Percentiles rank a stretch among this genome's conserved stretches.
These are phyloP conservation scores for Heterohyrax brucei DNA, from an alignment of 2,797 vertebrate species.

Conservation along the genomic window DNA sequence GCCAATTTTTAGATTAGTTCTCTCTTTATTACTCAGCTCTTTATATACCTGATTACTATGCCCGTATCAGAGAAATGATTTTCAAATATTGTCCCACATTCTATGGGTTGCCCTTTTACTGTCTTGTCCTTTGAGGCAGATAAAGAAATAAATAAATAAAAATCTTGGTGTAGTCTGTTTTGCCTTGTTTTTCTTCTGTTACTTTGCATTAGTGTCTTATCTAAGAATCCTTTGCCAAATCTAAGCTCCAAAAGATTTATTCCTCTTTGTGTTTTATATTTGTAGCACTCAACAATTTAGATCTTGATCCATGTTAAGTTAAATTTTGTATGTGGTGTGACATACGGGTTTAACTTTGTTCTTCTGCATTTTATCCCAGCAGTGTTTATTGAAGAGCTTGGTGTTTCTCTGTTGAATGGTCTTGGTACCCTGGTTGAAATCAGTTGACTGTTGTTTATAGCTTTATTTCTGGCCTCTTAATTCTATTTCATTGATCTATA, in stretches of 20 bases:
- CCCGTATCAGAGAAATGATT: not conserved
- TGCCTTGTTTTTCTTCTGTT: not conserved
- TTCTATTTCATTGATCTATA: not conserved
- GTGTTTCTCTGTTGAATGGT: too few species aligned
- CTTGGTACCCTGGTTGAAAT: too few species aligned
- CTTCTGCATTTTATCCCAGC: not conserved
- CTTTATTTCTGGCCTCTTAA: not conserved
- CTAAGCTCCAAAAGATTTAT: not conserved
- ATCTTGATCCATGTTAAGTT: not conserved
- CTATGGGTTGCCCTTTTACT: not conserved
- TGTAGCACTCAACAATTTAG: too few species aligned
- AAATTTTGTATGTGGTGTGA: not conserved
- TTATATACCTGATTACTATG: slow-evolving; percentile 7
- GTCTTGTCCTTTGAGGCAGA: slow-evolving; percentile 7
- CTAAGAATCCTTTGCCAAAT: slow-evolving; percentile 25
- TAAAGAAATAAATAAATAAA: not conserved
- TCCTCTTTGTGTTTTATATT: too few species aligned
- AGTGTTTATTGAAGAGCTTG: slow-evolving; percentile 15
- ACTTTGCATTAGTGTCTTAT: not conserved
- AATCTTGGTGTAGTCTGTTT: not conserved
- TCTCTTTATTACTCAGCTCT: slow-evolving; percentile 11
- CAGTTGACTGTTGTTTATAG: too few species aligned
- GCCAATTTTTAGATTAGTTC: not conserved
- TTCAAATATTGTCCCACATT: not conserved
- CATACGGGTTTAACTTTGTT: not conserved